Evolutionary conservation across 1,140 invertebrate species (phyloP).

Genomic region (Hycleus phaleratus): DNA sequence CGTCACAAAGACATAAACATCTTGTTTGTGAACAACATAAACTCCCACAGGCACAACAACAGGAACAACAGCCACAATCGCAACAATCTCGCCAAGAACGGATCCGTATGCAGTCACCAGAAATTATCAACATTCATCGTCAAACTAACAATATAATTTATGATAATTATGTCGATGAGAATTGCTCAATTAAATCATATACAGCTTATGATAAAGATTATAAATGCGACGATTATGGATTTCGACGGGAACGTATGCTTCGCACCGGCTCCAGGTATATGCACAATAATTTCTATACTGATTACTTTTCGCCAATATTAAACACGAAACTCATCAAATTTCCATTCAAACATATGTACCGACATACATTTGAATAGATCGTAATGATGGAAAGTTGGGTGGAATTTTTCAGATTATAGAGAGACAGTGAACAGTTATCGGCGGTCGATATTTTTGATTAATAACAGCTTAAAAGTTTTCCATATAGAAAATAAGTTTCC

Average conservation of each 20-base stretch:
- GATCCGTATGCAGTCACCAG: conserved; percentile 34
- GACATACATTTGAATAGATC: no score
- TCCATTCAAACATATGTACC: no score
- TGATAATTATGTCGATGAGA: conserved; percentile 28
- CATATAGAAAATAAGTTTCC: no score
- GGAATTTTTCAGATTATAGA: no score
- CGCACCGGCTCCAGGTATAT: conserved; percentile 19
- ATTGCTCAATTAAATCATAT: conserved; percentile 25
- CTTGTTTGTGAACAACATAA: no score
- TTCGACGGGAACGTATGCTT: conserved; percentile 26
- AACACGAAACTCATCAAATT: background rate
- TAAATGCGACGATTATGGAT: conserved; percentile 35
- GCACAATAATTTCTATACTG: background rate
- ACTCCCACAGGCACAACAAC: conserved; percentile 21
- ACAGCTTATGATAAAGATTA: conserved; percentile 28
- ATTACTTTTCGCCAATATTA: no score
- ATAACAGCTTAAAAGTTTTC: no score
- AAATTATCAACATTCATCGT: conserved; percentile 38
- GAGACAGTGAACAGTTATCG: no score
- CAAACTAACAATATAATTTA: conserved; percentile 30
- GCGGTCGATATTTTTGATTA: no score
- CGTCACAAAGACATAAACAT: conserved; percentile 4
- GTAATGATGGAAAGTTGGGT: no score
- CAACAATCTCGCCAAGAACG: conserved; percentile 24
- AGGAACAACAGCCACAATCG: conserved; percentile 29